A percentile compares a stretch with the other conserved stretches of the same genome.
phyloP scores from a whole-genome alignment of 2,113 vertebrate species.

The Sterrhoptilus dennistouni region DNA sequence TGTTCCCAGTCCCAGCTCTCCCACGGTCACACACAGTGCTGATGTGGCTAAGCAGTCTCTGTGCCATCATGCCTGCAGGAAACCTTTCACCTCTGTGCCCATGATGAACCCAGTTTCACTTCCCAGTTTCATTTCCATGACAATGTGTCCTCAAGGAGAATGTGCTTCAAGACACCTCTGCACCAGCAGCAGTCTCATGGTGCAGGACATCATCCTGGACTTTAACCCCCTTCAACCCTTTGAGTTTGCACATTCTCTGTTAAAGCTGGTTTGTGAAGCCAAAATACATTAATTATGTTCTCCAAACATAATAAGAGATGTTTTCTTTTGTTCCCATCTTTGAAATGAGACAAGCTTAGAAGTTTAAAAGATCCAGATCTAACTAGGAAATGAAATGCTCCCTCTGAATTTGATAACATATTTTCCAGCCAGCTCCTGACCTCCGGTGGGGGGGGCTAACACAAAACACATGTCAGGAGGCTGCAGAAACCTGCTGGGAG shows the following conservation, averaged over 20 bases:
- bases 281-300: slow-evolving; percentile 1
- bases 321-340: slow-evolving; percentile 17
- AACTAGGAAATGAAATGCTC: not conserved
- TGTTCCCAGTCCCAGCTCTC: not conserved
- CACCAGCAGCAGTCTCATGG: not conserved
- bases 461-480: not conserved
- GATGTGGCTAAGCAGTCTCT: not conserved
- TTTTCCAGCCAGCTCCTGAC: not conserved
- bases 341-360: not conserved
- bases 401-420: slow-evolving; percentile 32
- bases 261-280: not conserved
- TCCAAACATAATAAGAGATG: slow-evolving; percentile 18
- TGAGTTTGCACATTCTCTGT: not conserved
- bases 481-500: not conserved
- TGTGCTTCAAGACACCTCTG: not conserved
- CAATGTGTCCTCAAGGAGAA: not conserved
- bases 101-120: not conserved
- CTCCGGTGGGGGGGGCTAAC: not conserved
- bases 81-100: not conserved
- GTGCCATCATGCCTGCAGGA: not conserved
- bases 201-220: not conserved
- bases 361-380: slow-evolving; percentile 3
- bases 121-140: not conserved
- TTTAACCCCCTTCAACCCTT: not conserved
- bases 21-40: accelerated